phyloP scores from a whole-genome alignment of 2,888 invertebrate species.

The Fragum fragum region DNA sequence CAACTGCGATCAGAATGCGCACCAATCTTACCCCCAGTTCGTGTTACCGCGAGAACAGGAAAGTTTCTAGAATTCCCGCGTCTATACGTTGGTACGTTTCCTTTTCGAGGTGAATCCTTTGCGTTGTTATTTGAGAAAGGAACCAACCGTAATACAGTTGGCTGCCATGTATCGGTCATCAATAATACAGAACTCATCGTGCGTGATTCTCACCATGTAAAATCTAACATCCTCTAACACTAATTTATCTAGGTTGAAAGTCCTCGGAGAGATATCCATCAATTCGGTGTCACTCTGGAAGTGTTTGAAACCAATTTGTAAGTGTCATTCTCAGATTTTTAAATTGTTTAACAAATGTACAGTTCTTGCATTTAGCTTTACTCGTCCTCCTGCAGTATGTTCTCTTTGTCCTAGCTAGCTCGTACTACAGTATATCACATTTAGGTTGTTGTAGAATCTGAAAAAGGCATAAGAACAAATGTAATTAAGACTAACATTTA shows the following conservation, averaged over 20 bases:
- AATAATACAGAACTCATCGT: constrained; percentile 74
- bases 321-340: no score
- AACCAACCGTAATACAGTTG: constrained; percentile 75
- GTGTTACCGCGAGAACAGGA: constrained; percentile 71
- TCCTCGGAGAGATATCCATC: background rate
- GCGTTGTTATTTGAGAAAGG: constrained; percentile 77
- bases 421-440: no score
- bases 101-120: constrained; percentile 32
- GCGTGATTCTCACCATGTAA: background rate
- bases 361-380: no score
- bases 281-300: background rate
- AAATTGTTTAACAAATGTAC: no score
- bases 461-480: background rate
- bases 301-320: no score
- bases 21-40: constrained; percentile 44
- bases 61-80: constrained; percentile 43
- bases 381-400: no score
- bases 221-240: background rate
- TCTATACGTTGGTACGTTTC: background rate
- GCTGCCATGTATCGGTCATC: constrained; percentile 75
- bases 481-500: no score
- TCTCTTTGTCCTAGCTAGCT: no score
- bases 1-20: constrained; percentile 35
- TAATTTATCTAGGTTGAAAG: background rate
- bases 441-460: no score